Evolutionary conservation across 2,797 vertebrate genomes (phyloP).

Genomic region (Tiaroga cobitis): DNA sequence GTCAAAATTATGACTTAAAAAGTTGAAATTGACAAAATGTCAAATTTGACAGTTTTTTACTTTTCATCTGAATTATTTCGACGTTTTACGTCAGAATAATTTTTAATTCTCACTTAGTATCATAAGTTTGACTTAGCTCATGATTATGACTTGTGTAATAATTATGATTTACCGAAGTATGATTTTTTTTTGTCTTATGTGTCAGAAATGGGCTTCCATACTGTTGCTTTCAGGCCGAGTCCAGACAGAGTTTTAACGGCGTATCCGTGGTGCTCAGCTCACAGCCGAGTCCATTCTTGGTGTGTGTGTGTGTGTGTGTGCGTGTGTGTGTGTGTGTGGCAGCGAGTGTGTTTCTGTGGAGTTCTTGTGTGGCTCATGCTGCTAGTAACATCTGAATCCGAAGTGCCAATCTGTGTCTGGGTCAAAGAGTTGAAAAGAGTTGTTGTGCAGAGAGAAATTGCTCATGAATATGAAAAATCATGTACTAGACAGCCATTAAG

Average conservation of each 20-base stretch:
- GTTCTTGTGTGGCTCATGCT: slow-evolving; percentile 86
- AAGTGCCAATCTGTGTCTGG: slow-evolving; percentile 92
- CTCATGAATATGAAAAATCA: slow-evolving; percentile 91
- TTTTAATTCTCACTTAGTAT: background rate
- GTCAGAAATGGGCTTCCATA: slow-evolving; percentile 42
- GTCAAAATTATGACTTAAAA: too few relatives aligned
- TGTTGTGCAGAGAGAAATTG: slow-evolving; percentile 84
- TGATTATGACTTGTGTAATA: background rate
- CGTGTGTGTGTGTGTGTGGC: slow-evolving; percentile 26
- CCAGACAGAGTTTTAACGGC: slow-evolving; percentile 79
- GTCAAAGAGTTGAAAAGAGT: slow-evolving; percentile 86
- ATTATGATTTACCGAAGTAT: background rate
- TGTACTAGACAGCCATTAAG: slow-evolving; percentile 98
- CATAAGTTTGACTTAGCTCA: background rate
- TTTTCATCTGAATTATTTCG: background rate
- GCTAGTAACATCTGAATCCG: slow-evolving; percentile 90
- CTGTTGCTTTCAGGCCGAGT: slow-evolving; percentile 84
- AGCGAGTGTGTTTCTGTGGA: slow-evolving; percentile 49
- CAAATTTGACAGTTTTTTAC: too few relatives aligned
- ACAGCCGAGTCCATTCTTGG: slow-evolving; percentile 80
- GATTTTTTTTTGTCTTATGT: background rate
- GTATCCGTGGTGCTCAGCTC: slow-evolving; percentile 75
- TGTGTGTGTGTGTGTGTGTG: slow-evolving; percentile 52
- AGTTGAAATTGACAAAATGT: too few relatives aligned
- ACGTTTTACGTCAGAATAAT: fast-evolving